Evolutionary conservation across 2,888 invertebrate species (phyloP).

Genomic region (Oligia strigilis): DNA sequence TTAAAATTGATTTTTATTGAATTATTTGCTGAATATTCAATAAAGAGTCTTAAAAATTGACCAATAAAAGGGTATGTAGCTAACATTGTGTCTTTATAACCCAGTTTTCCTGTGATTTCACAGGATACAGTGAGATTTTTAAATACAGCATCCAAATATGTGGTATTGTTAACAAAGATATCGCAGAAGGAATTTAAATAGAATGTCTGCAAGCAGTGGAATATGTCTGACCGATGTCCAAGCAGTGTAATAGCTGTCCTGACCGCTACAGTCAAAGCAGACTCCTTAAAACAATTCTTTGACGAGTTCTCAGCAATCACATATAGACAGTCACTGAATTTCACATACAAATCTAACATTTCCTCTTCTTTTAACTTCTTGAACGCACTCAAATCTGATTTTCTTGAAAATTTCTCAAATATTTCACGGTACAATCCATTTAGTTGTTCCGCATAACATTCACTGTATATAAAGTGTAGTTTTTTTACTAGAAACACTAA

Average conservation of each 20-base stretch:
- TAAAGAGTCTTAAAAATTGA: conserved; percentile 79
- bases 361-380: conserved; percentile 74
- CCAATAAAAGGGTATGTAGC: conserved; percentile 80
- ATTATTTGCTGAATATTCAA: conserved; percentile 74
- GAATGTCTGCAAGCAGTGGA: conserved; percentile 81
- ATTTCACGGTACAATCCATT: conserved; percentile 73
- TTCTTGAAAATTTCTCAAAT: conserved; percentile 73
- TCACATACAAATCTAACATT: conserved; percentile 75
- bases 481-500: conserved; percentile 81
- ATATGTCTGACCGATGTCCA: conserved; percentile 75
- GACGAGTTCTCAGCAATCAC: conserved; percentile 79
- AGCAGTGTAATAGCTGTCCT: conserved; percentile 72
- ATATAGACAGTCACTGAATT: conserved; percentile 81
- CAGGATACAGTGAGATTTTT: conserved; percentile 74
- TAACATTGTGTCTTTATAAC: conserved; percentile 72
- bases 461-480: conserved; percentile 76
- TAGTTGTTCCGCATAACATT: conserved; percentile 70
- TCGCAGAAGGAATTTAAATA: conserved; percentile 78
- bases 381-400: conserved; percentile 73
- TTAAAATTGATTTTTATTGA: conserved; percentile 62
- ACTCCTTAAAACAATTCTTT: conserved; percentile 73
- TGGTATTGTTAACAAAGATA: conserved; percentile 72
- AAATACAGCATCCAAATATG: conserved; percentile 73
- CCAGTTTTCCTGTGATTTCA: conserved; percentile 76
- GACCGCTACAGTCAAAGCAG: conserved; percentile 68